A percentile compares a stretch with the other conserved stretches of the same genome.
These are phyloP conservation scores for Micrastur ruficollis DNA, from an alignment of 2,797 vertebrate species.

Conservation along the genomic window DNA sequence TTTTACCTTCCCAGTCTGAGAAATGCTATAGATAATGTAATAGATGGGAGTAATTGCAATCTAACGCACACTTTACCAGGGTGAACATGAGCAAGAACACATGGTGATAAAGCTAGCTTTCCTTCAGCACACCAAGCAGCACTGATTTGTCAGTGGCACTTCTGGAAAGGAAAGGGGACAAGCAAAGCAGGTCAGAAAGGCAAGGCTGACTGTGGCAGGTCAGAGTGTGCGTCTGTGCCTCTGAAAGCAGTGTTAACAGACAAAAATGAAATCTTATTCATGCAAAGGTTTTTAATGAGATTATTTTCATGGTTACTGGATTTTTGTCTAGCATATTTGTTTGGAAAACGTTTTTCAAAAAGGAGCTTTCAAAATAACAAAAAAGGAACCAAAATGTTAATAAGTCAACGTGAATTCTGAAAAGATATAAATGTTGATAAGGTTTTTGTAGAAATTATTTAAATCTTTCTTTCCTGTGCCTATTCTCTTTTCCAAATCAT, in stretches of 20 bases:
- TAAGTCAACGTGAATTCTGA: background rate
- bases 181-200: background rate
- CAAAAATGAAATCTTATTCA: background rate
- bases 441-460: background rate
- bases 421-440: background rate
- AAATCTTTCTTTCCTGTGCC: background rate
- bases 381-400: background rate
- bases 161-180: background rate
- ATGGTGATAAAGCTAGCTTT: background rate
- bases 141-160: background rate
- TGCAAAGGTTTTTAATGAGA: background rate
- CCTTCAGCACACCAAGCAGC: background rate
- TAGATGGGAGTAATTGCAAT: background rate
- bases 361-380: background rate
- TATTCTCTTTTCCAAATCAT: background rate
- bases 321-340: background rate
- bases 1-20: background rate
- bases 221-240: background rate
- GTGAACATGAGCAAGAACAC: background rate
- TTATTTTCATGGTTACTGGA: background rate
- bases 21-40: background rate
- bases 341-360: background rate
- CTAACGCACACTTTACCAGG: background rate
- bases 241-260: background rate
- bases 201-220: background rate